These are phyloP conservation scores for Chaitophorus viminalis DNA, from an alignment of 2,888 invertebrate genomes.

Conservation along the genomic window DNA sequence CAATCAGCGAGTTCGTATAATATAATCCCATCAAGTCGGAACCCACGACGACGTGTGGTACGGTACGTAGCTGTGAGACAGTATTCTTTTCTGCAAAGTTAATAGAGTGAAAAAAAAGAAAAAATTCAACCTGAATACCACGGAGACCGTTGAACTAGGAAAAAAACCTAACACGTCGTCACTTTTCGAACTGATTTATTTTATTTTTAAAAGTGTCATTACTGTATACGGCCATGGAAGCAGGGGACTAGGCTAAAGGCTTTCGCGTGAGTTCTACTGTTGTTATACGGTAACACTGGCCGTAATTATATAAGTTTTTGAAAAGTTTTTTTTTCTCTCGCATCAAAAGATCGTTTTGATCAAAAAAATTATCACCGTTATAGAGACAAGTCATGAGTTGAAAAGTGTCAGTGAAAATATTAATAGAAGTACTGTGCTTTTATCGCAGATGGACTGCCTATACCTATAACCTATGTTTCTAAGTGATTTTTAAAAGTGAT, in stretches of 20 bases:
- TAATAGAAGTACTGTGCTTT: background rate
- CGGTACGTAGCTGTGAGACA: no score
- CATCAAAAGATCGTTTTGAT: background rate
- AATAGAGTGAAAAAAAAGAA: constrained; percentile 41
- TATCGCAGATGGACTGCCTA: background rate
- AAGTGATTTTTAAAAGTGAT: no score
- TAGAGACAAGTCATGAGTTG: no score
- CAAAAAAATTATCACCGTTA: background rate
- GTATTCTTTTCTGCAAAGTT: constrained; percentile 16
- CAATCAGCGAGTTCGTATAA: constrained; percentile 35
- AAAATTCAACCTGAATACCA: background rate
- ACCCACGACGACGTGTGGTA: background rate
- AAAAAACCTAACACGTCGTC: background rate
- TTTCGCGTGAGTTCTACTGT: no score
- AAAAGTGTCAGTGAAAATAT: no score
- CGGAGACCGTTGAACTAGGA: background rate
- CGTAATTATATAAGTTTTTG: constrained; percentile 36
- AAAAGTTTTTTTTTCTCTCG: background rate
- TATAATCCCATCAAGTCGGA: background rate
- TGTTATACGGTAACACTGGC: background rate
- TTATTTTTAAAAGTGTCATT: constrained; percentile 27
- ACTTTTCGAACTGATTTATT: background rate
- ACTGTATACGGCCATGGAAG: background rate
- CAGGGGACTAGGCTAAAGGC: no score
- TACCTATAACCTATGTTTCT: no score